A percentile compares a stretch with the other conserved stretches of the same genome.
phyloP scores from a whole-genome alignment of 2,888 invertebrate genomes.

The Gymnocheta viridis region DNA sequence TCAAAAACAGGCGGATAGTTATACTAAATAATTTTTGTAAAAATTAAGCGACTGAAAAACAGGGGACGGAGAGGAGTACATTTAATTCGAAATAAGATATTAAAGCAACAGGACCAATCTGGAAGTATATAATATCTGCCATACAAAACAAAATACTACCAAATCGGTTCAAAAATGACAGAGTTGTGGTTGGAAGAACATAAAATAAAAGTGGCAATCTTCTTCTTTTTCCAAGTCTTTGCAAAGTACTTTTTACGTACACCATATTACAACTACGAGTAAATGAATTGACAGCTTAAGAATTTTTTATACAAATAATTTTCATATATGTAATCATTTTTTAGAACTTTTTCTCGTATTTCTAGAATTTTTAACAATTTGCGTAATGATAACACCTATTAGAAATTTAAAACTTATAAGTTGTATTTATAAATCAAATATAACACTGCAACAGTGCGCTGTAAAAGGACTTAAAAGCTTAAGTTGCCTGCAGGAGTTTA shows the following conservation, averaged over 20 bases:
- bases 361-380: constrained; percentile 34
- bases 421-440: constrained; percentile 40
- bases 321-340: constrained; percentile 47
- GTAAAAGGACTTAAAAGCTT: constrained; percentile 30
- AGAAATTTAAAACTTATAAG: constrained; percentile 54
- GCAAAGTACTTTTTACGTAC: not conserved
- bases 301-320: constrained; percentile 14
- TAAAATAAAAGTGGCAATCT: too few relatives aligned
- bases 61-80: too few relatives aligned
- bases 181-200: too few relatives aligned
- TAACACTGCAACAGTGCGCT: constrained; percentile 3
- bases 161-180: too few relatives aligned
- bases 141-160: too few relatives aligned
- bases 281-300: constrained; percentile 28
- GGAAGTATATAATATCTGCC: too few relatives aligned
- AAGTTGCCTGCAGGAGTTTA: constrained; percentile 1
- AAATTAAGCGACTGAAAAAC: too few relatives aligned
- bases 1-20: too few relatives aligned
- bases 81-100: too few relatives aligned
- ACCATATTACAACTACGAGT: constrained; percentile 4
- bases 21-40: too few relatives aligned
- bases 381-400: constrained; percentile 57
- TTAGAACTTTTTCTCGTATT: constrained; percentile 17
- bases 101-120: too few relatives aligned
- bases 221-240: too few relatives aligned